Evolutionary conservation across 64 coral and sea anemone species (phyloP).

Genomic region (Pocillopora damicornis): DNA sequence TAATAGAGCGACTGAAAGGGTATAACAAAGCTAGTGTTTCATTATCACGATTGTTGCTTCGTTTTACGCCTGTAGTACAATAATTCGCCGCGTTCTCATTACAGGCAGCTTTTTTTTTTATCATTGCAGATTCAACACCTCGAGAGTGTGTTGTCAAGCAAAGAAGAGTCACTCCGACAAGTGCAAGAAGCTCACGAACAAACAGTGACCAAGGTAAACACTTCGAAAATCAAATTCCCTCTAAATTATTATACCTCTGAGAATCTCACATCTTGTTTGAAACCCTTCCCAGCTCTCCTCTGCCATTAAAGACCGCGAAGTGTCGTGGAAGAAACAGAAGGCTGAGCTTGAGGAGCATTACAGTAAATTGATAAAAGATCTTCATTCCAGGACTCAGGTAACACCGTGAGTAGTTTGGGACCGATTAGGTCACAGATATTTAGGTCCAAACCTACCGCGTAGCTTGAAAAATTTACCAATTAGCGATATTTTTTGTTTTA

Average conservation of each 20-base stretch:
- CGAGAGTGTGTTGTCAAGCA: conserved; percentile 65
- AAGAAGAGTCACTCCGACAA: conserved; percentile 67
- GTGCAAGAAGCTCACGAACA: conserved; percentile 69
- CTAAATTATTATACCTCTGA: neutral
- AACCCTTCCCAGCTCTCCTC: conserved; percentile 54
- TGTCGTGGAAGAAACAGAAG: conserved; percentile 87
- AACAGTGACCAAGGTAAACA: conserved; percentile 81
- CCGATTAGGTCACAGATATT: neutral
- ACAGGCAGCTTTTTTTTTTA: neutral
- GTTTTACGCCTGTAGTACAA: too few relatives aligned
- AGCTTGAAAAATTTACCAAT: too few relatives aligned
- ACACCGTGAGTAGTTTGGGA: neutral
- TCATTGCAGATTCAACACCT: conserved; percentile 68
- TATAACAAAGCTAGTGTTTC: neutral
- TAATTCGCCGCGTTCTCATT: neutral
- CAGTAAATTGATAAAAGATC: conserved; percentile 67
- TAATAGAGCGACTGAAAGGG: conserved; percentile 78
- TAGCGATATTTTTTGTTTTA: too few relatives aligned
- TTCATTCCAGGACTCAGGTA: conserved; percentile 73
- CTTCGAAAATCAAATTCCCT: neutral
- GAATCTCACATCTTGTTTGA: neutral
- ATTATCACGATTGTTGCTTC: too few relatives aligned
- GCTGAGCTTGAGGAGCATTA: conserved; percentile 77
- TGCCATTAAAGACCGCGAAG: conserved; percentile 78
- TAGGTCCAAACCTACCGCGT: neutral